A percentile compares a stretch with the other conserved stretches of the same genome.
Evolutionary conservation across 35 echinoderm and acorn worm species (phyloP).

Genomic region (Chiridota heheva): DNA sequence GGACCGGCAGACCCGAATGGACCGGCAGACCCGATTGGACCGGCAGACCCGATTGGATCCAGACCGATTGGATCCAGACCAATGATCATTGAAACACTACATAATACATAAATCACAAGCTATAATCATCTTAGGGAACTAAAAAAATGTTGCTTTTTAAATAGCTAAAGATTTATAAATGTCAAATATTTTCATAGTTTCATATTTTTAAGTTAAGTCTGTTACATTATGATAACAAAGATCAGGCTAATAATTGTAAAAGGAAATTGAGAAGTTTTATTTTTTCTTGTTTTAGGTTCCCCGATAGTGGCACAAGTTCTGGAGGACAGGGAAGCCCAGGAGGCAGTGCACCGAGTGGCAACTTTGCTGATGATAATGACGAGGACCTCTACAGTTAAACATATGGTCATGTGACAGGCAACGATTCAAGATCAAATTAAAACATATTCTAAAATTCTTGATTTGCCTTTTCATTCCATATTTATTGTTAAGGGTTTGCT

Average conservation of each 20-base stretch:
- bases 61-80: too few relatives aligned
- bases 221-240: background rate
- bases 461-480: background rate
- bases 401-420: background rate
- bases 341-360: background rate
- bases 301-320: background rate
- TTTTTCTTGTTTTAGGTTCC: background rate
- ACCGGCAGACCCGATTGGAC: too few relatives aligned
- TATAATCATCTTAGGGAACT: too few relatives aligned
- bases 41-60: too few relatives aligned
- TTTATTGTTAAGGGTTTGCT: background rate
- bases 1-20: too few relatives aligned
- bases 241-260: background rate
- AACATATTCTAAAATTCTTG: background rate
- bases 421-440: background rate
- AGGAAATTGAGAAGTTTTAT: background rate
- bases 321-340: constrained; percentile 8
- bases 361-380: constrained; percentile 10
- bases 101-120: too few relatives aligned
- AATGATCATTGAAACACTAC: too few relatives aligned
- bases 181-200: background rate
- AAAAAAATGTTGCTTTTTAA: too few relatives aligned
- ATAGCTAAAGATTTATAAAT: background rate
- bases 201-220: background rate
- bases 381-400: constrained; percentile 30